These are phyloP conservation scores for Trissolcus basalis DNA, from an alignment of 1,140 invertebrate species.

Conservation along the genomic window DNA sequence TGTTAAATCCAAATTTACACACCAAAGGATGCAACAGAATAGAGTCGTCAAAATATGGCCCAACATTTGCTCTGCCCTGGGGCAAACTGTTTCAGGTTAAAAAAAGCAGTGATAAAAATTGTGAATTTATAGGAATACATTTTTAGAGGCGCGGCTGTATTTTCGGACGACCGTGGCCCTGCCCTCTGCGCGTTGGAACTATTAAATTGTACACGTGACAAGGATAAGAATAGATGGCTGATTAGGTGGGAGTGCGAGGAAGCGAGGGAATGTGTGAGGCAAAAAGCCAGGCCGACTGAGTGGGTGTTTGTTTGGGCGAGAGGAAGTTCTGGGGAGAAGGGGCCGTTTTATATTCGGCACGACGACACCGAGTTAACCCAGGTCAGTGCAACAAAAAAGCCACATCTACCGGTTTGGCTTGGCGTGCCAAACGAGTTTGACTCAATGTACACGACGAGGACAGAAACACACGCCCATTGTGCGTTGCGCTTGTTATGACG, in stretches of 20 bases:
- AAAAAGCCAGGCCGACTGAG: constrained; percentile 40
- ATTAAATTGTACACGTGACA: constrained; percentile 28
- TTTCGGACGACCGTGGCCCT: constrained; percentile 73
- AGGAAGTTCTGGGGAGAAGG: constrained; percentile 57
- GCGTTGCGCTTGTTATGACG: constrained; percentile 28
- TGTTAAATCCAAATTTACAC: too few relatives aligned
- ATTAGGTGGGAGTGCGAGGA: constrained; percentile 7
- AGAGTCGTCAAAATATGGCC: too few relatives aligned
- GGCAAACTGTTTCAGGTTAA: too few relatives aligned
- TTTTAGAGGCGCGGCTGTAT: constrained; percentile 63
- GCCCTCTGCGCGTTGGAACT: constrained; percentile 60
- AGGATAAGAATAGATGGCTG: constrained; percentile 43
- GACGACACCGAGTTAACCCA: constrained; percentile 71
- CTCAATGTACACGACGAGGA: constrained; percentile 25
- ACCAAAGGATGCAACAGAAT: too few relatives aligned
- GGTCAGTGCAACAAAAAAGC: constrained; percentile 72
- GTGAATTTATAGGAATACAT: constrained; percentile 52
- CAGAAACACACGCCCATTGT: constrained; percentile 20
- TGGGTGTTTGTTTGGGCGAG: constrained; percentile 59
- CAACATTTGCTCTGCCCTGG: too few relatives aligned
- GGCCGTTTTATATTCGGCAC: constrained; percentile 73
- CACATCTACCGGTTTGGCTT: constrained; percentile 60
- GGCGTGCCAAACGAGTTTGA: constrained; percentile 55
- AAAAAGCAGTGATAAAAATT: too few relatives aligned
- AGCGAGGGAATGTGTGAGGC: constrained; percentile 20